phyloP scores from a whole-genome alignment of 2,113 vertebrate genomes.

The Neogobius melanostomus region DNA sequence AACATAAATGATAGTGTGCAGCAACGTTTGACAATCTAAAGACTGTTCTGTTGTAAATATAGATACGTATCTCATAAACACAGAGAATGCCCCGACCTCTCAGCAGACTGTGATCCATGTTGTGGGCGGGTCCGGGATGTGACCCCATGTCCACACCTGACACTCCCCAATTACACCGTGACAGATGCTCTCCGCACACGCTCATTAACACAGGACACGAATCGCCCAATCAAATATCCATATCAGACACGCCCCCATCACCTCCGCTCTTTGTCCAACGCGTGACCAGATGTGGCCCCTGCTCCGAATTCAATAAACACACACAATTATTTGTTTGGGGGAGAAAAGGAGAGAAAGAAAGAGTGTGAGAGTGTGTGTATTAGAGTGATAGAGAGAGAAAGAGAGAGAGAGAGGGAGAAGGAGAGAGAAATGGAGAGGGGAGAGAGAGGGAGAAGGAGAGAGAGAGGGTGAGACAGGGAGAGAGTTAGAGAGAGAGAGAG shows the following conservation, averaged over 20 bases:
- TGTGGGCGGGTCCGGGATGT: conserved; percentile 72
- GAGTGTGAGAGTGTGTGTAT: background rate
- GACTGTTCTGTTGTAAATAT: conserved; percentile 62
- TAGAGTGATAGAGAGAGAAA: background rate
- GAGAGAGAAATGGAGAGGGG: too few species aligned
- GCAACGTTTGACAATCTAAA: too few species aligned
- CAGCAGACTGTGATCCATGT: conserved; percentile 59
- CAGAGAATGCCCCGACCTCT: conserved; percentile 60
- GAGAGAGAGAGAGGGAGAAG: background rate
- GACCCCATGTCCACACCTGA: conserved; percentile 74
- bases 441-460: background rate
- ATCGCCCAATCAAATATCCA: conserved; percentile 63
- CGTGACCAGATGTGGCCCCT: conserved; percentile 77
- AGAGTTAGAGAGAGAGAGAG: too few species aligned
- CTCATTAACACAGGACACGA: conserved; percentile 66
- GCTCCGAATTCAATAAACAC: conserved; percentile 79
- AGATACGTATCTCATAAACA: conserved; percentile 53
- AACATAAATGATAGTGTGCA: too few species aligned
- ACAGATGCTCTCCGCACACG: conserved; percentile 72
- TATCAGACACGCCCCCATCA: conserved; percentile 49
- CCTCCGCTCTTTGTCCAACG: conserved; percentile 67
- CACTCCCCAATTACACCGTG: conserved; percentile 73
- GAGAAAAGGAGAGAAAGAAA: background rate
- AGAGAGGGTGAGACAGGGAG: background rate
- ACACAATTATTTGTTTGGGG: conserved; percentile 35